Conservation (phyloP, 2,888 invertebrate genomes). For the Mythimna pallens region DNA sequence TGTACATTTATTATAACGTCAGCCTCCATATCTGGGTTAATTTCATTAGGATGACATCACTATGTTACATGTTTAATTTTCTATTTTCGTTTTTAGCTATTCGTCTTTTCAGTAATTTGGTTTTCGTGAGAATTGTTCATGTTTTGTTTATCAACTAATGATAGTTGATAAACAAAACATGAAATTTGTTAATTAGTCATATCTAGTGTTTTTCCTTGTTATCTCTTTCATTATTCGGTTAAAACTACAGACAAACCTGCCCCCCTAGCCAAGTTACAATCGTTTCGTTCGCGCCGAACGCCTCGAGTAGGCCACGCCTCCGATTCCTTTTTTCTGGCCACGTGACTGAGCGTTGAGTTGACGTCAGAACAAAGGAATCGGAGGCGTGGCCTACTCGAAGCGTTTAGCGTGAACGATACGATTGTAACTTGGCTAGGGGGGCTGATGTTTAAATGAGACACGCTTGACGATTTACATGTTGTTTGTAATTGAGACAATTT, state of each 20-base stretch:
- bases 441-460: background rate
- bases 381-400: too few relatives aligned
- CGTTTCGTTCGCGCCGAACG: too few relatives aligned
- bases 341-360: too few relatives aligned
- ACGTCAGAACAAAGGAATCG: too few relatives aligned
- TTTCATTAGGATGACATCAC: constrained; percentile 42
- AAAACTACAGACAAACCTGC: background rate
- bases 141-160: background rate
- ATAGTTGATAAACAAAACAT: too few relatives aligned
- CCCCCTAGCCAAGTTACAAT: too few relatives aligned
- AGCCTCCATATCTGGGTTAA: constrained; percentile 38
- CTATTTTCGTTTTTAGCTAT: background rate
- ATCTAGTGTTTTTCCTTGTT: too few relatives aligned
- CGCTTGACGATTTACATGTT: background rate
- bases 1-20: constrained; percentile 42
- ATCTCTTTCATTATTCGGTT: too few relatives aligned
- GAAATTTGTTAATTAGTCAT: background rate
- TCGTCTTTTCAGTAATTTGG: constrained; percentile 8
- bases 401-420: too few relatives aligned
- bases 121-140: background rate
- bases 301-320: too few relatives aligned
- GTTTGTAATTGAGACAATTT: background rate
- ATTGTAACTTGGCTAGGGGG: too few relatives aligned
- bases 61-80: constrained; percentile 14
- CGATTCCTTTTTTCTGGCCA: too few relatives aligned